Evolutionary conservation across 1,140 invertebrate genomes (phyloP), one percentile per base, ranked within the genome.

Genomic region (Microplitis demolitor): DNA sequence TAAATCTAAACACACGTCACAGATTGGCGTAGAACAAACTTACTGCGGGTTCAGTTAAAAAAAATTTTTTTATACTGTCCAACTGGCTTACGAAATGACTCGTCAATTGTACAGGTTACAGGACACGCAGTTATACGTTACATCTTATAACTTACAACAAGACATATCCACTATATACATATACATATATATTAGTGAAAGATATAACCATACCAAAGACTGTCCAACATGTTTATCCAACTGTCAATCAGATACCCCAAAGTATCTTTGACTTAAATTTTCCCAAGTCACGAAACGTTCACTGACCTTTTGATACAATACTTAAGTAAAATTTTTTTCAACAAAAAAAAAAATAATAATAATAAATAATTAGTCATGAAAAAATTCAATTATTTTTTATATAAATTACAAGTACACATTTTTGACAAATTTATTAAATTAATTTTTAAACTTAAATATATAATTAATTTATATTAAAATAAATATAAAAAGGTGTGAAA

Each of bases 191-290:
- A 24, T 24, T 24, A 24, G 24, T 24, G 2, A 24, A 24, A 24
- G 24, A 24, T 24, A 24, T 24, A 24, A 24, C n/a, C 33, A 39
- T 24, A 71, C 6, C 24, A 50, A 61, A 31, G 54, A 63, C 54
- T 56, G 63, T 72, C 66, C 53, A 72, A 66, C 51, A 39, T 72
- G 63, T 72, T 72, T 72, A 66, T 72, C 62, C 70, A 72, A 72
- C 70, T 72, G 70, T 72, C 70, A 72, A 72, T 72, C 70, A 72
- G 63, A 66, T 72, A 58, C 39, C 16, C 63, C 63, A 53, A 58
- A 51, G 37, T 53, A 64, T 63, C 63, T 63, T 14, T 13, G 51
- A 54, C 16, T 4, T 24, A 58, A 58, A 58, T 58, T 58, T 58
- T 31, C 56, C 56, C 56, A 33, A 54, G 51, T 54, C 51, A 54